Percentiles rank a stretch among this genome's conserved stretches.
phyloP scores from a whole-genome alignment of 2,797 vertebrate genomes.

The Rhinoraja longicauda region DNA sequence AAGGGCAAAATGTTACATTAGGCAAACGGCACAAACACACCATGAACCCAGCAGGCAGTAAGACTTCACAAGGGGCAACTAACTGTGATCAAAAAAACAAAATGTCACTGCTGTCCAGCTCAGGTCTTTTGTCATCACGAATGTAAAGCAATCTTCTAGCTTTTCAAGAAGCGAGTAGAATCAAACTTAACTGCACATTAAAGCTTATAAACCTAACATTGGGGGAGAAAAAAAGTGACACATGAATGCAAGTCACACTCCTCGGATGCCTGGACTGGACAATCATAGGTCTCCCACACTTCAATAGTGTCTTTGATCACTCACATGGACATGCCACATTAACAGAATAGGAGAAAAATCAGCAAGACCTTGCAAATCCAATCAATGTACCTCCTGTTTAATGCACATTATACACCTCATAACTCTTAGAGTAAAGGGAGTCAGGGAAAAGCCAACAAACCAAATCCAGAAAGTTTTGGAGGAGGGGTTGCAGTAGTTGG shows the following conservation, averaged over 20 bases:
- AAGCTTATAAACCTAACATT: not conserved
- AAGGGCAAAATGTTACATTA: conserved; percentile 74
- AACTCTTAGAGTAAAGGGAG: conserved; percentile 6
- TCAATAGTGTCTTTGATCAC: conserved; percentile 58
- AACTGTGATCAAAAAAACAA: conserved; percentile 12
- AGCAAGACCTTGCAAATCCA: conserved; percentile 40
- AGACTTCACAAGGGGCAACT: not conserved
- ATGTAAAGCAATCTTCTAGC: conserved; percentile 24
- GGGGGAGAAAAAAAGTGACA: not conserved
- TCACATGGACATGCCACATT: conserved; percentile 60
- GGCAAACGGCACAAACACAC: conserved; percentile 59
- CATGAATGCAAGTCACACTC: conserved; percentile 29
- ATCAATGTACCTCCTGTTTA: conserved; percentile 29
- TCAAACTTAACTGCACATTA: not conserved
- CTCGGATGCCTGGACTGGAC: conserved; percentile 54
- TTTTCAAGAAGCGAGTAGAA: not conserved
- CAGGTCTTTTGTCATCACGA: not conserved
- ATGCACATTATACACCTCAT: conserved; percentile 28
- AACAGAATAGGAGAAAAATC: conserved; percentile 45
- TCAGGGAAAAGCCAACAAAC: not conserved
- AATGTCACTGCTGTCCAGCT: not conserved
- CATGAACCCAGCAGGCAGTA: not conserved
- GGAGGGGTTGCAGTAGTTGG: not conserved
- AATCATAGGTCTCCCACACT: conserved; percentile 57
- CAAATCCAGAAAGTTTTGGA: not conserved